Percentiles rank a stretch among this genome's conserved stretches.
phyloP scores from a whole-genome alignment of 2,113 vertebrate genomes.

The Struthidea cinerea region DNA sequence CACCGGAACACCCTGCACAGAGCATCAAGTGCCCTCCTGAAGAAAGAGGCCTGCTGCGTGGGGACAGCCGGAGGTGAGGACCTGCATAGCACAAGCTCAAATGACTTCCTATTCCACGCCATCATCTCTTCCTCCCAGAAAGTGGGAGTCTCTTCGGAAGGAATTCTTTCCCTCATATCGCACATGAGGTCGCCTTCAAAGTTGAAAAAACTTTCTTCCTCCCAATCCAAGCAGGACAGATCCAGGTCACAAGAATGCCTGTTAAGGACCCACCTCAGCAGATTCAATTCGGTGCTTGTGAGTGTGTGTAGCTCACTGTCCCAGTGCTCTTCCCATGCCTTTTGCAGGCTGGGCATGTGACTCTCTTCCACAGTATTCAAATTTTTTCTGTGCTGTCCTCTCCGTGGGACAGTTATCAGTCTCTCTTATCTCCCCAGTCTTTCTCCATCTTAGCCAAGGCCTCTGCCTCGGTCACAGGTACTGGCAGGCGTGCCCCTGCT shows the following conservation, averaged over 20 bases:
- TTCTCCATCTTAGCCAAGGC: not conserved
- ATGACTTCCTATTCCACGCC: not conserved
- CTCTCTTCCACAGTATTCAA: no score
- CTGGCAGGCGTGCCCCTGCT: not conserved
- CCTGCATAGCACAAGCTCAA: rapidly evolving
- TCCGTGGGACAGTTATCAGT: not conserved
- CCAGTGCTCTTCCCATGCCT: not conserved
- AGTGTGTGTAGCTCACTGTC: not conserved
- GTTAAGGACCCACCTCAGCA: rapidly evolving
- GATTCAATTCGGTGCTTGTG: rapidly evolving
- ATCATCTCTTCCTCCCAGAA: not conserved
- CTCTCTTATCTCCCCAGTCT: not conserved
- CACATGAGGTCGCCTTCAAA: rapidly evolving
- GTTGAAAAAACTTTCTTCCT: not conserved
- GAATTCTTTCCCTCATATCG: not conserved
- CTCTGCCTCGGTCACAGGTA: rapidly evolving
- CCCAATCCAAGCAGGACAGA: not conserved
- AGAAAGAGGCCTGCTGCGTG: not conserved
- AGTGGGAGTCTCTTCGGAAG: rapidly evolving
- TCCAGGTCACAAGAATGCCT: not conserved
- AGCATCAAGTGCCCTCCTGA: not conserved
- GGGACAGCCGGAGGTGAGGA: no score
- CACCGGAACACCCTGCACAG: rapidly evolving
- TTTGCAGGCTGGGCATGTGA: rapidly evolving
- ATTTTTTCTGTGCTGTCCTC: not conserved